Conservation (phyloP, 2,797 vertebrate genomes). For the Acanthiza pusilla region DNA sequence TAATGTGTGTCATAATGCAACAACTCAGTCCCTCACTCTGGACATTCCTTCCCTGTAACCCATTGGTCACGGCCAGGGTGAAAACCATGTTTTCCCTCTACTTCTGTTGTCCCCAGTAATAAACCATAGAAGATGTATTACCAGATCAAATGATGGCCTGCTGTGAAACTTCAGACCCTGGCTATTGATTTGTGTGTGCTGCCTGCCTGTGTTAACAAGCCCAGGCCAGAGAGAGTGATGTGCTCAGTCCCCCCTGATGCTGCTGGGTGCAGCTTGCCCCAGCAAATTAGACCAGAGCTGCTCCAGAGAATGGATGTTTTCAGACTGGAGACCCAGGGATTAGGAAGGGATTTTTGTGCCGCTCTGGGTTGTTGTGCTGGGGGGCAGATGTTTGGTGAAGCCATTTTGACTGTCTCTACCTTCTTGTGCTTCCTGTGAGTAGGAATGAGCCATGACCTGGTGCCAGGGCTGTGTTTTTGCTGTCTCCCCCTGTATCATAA, state of each 20-base stretch:
- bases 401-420: neutral
- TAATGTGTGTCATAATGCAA: neutral
- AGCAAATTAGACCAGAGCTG: neutral
- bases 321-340: neutral
- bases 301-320: neutral
- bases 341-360: neutral
- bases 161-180: neutral
- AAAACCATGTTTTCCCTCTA: neutral
- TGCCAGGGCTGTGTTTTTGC: neutral
- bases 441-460: neutral
- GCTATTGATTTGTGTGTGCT: neutral
- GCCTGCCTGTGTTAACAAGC: neutral
- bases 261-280: neutral
- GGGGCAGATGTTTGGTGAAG: neutral
- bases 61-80: neutral
- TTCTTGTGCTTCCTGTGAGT: neutral
- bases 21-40: neutral
- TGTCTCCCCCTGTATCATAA: accelerated
- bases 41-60: neutral
- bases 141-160: neutral
- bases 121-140: neutral
- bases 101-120: conserved; percentile 9
- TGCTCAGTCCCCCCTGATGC: neutral
- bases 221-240: neutral
- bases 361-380: accelerated